Conservation (phyloP, 2,888 invertebrate genomes). For the Macrophya annulata region DNA sequence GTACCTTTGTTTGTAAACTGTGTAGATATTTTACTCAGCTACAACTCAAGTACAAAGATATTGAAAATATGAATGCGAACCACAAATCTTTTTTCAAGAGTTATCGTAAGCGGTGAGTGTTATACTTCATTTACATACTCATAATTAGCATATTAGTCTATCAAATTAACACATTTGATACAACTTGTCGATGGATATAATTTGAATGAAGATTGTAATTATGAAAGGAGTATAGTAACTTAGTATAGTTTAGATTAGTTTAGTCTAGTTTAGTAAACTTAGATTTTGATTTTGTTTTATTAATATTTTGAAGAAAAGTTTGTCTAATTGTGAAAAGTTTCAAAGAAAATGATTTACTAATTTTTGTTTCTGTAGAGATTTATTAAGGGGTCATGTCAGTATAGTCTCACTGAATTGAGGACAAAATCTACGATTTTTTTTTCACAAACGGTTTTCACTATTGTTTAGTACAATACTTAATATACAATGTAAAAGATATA, state of each 20-base stretch:
- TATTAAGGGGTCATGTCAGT: too few species aligned
- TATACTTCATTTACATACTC: not conserved
- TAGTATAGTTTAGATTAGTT: not conserved
- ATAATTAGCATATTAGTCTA: not conserved
- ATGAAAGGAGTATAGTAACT: not conserved
- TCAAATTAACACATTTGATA: too few species aligned
- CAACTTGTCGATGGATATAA: not conserved
- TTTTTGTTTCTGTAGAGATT: not conserved
- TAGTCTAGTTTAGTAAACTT: not conserved
- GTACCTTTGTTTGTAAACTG: constrained; percentile 90
- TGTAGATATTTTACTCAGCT: constrained; percentile 90
- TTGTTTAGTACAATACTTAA: too few species aligned
- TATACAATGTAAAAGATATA: too few species aligned
- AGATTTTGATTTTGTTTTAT: not conserved
- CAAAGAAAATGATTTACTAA: not conserved
- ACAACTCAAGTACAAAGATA: constrained; percentile 83
- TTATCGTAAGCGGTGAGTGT: constrained; percentile 84
- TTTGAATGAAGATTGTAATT: not conserved
- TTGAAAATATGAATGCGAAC: constrained; percentile 79
- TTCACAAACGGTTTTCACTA: too few species aligned
- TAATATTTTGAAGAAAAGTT: not conserved
- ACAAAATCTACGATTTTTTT: too few species aligned
- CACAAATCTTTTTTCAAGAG: constrained; percentile 82
- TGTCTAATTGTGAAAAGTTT: not conserved
- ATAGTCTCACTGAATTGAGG: too few species aligned